A percentile compares a stretch with the other conserved stretches of the same genome.
Evolutionary conservation across 2,797 vertebrate genomes (phyloP).

Genomic region (Protosalanx chinensis): DNA sequence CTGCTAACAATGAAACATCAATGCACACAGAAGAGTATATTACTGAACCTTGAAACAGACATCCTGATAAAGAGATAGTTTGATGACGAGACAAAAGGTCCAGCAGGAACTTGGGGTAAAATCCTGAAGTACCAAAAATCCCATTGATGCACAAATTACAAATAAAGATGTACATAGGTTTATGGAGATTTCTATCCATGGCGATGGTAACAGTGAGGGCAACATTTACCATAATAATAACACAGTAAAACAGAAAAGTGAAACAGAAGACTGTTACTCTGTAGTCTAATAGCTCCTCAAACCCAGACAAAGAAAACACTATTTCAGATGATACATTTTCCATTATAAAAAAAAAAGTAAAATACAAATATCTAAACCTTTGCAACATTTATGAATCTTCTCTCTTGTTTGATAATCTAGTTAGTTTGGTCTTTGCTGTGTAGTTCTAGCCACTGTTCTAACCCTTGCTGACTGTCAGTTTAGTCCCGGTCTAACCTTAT

Average conservation of each 20-base stretch:
- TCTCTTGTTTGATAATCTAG: neutral
- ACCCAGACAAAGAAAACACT: neutral
- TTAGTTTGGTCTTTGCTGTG: neutral
- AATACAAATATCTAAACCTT: neutral
- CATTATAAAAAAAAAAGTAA: neutral
- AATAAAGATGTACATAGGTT: constrained; percentile 3
- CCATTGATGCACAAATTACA: constrained; percentile 11
- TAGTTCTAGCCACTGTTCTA: neutral
- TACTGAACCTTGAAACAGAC: constrained; percentile 15
- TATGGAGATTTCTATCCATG: neutral
- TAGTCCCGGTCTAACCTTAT: neutral
- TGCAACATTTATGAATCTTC: neutral
- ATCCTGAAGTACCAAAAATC: neutral
- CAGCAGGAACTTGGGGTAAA: constrained; percentile 1
- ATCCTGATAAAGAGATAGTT: constrained; percentile 1
- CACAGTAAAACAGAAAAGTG: constrained; percentile 3
- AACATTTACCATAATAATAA: constrained; percentile 3
- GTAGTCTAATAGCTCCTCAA: neutral
- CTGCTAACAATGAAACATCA: constrained; percentile 37
- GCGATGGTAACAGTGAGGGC: neutral
- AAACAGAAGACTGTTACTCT: neutral
- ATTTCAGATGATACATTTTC: neutral
- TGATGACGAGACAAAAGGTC: neutral
- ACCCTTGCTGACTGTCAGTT: neutral
- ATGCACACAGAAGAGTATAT: constrained; percentile 35